Base-by-base conservation (phyloP, 2,113 vertebrate genomes). In the Callithrix jacchus region DNA sequence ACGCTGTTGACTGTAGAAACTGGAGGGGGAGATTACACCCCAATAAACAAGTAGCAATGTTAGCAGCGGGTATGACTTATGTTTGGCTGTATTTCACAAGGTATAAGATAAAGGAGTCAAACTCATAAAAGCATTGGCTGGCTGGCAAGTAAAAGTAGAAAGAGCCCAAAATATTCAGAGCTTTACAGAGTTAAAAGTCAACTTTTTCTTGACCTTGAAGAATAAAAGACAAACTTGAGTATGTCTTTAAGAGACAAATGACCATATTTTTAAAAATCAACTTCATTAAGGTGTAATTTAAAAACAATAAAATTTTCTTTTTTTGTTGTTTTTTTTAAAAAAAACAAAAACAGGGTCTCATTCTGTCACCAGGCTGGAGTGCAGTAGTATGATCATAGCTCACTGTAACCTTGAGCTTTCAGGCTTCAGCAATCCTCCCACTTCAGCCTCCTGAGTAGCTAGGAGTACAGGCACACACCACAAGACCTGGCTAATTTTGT, bases 131-230 rank as follows among this genome's bases (percentile, higher is more conserved):
- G 37, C 87, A 92, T 17, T 45, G 45, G 5, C 42, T 64, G 16
- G n/a, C 20, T 95, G 80, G 40, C 66, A 92, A 87, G 45, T n/a
- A 42, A 91, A 54, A 71, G 56, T 89, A 71, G n/a, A 89, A n/a
- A 42, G 14, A 86, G 70, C 5, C 47, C 42, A 81, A 73, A 73
- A 73, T 40, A 61, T 45, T 81, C 20, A 12, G 82, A 13, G 20
- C 52, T 49, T 80, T 64, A 20, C 20, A 86, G 66, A 64, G 54
- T 61, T 73, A 52, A 87, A 87, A 16, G 27, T 2, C 16, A 64
- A 91, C 27, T 52, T 45, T 86, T 70, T 42, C 27, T 52, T 95
- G 42, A 92, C 89, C 49, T 74, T 37, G 21, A 71, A 79, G 30
- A 91, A 79, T 40, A 91, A 86, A 95, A 79, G 32, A 4, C 66